Percentiles rank a stretch among this genome's conserved stretches.
Conservation (phyloP, 2,888 invertebrate species). For the Apocheima hispidaria region DNA sequence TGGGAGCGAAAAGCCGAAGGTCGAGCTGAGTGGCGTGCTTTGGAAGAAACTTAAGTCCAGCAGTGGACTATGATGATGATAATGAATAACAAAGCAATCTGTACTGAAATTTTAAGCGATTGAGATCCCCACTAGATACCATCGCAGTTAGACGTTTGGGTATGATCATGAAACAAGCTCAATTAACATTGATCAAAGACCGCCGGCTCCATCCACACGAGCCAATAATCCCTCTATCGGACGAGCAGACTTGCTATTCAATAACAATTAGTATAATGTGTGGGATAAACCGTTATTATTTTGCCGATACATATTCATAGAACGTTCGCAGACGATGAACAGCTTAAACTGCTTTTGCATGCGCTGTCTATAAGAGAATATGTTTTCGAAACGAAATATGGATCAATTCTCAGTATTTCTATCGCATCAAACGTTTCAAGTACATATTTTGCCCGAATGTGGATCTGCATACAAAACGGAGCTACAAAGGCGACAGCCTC, state of each 20-base stretch:
- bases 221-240: constrained; percentile 37
- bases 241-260: constrained; percentile 29
- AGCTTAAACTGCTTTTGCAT: constrained; percentile 1
- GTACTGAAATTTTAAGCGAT: background rate
- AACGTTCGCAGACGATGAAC: constrained; percentile 5
- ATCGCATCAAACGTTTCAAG: constrained; percentile 54
- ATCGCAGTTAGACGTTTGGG: constrained; percentile 24
- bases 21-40: no score
- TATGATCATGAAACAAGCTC: constrained; percentile 35
- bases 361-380: background rate
- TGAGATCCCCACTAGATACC: constrained; percentile 1
- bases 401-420: constrained; percentile 28
- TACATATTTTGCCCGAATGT: constrained; percentile 52
- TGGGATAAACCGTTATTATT: background rate
- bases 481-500: constrained; percentile 53
- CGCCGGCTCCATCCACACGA: constrained; percentile 28
- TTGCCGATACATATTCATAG: constrained; percentile 3
- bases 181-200: constrained; percentile 43
- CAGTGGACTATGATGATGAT: no score
- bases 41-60: no score
- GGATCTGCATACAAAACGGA: constrained; percentile 54
- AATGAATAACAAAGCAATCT: no score
- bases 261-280: constrained; percentile 22
- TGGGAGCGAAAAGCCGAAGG: no score
- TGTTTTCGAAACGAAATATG: constrained; percentile 12